Conservation (phyloP, 2,113 vertebrate species). For the Mus spicilegus region DNA sequence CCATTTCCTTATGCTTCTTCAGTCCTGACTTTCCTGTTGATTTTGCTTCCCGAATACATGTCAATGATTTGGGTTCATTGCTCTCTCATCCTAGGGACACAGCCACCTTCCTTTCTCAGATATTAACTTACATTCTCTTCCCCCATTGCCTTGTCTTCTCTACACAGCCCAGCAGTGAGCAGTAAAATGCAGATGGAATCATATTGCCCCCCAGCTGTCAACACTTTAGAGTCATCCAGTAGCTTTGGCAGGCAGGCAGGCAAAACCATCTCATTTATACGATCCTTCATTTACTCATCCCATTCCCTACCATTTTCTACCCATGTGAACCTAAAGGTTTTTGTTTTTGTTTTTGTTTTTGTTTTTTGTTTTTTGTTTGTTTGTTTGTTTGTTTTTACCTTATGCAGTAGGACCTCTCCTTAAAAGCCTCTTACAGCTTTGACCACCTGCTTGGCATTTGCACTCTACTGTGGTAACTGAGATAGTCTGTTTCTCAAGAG, state of each 20-base stretch:
- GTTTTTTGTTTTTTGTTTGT: too few species aligned
- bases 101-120: neutral
- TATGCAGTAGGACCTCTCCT: neutral
- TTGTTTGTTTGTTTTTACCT: neutral
- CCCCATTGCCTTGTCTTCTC: neutral
- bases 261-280: neutral
- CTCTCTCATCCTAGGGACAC: neutral
- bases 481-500: neutral
- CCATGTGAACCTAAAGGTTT: neutral
- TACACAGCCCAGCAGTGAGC: constrained; percentile 5
- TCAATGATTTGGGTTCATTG: neutral
- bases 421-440: neutral
- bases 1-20: neutral
- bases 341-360: too few species aligned
- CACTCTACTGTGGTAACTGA: neutral
- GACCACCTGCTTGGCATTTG: neutral
- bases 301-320: neutral
- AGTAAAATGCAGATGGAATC: constrained; percentile 56
- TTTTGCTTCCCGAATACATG: neutral
- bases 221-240: constrained; percentile 23
- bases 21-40: neutral
- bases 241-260: constrained; percentile 1
- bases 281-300: neutral
- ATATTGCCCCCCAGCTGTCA: constrained; percentile 10
- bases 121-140: neutral